Percentiles rank a stretch among this genome's conserved stretches.
Evolutionary conservation across 2,888 invertebrate genomes (phyloP).

Genomic region (Harpalus rubripes): DNA sequence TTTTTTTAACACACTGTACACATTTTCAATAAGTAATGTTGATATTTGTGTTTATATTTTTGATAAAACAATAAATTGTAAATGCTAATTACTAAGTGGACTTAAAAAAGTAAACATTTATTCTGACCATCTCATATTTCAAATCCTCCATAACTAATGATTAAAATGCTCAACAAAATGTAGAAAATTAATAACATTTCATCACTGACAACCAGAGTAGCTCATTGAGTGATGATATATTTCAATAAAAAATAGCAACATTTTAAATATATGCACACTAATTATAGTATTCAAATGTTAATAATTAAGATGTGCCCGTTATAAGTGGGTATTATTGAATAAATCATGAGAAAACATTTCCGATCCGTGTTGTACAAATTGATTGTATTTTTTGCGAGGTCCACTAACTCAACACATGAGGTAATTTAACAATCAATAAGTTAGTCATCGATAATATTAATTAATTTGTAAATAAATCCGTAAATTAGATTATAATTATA

Average conservation of each 20-base stretch:
- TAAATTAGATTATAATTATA: not conserved
- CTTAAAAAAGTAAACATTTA: constrained; percentile 26
- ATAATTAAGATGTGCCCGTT: constrained; percentile 59
- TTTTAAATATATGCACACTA: constrained; percentile 60
- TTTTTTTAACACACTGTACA: too few relatives aligned
- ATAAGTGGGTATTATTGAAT: constrained; percentile 47
- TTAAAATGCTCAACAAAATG: constrained; percentile 24
- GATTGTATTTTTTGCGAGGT: constrained; percentile 34
- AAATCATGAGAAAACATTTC: constrained; percentile 47
- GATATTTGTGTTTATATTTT: not conserved
- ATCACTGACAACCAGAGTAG: constrained; percentile 17
- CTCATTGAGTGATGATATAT: constrained; percentile 35
- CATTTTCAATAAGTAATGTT: too few relatives aligned
- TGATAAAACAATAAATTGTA: constrained; percentile 2
- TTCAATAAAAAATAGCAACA: constrained; percentile 50
- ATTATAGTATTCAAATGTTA: constrained; percentile 57
- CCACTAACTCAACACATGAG: constrained; percentile 26
- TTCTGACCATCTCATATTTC: not conserved
- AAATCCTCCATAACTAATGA: constrained; percentile 35
- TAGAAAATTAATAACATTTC: constrained; percentile 34
- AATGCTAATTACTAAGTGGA: constrained; percentile 25
- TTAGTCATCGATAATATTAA: constrained; percentile 26
- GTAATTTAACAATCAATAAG: constrained; percentile 31
- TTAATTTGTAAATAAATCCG: constrained; percentile 11
- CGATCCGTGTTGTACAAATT: constrained; percentile 47